Base-by-base conservation (phyloP, 2,797 vertebrate genomes). In the Semaprochilodus insignis region DNA sequence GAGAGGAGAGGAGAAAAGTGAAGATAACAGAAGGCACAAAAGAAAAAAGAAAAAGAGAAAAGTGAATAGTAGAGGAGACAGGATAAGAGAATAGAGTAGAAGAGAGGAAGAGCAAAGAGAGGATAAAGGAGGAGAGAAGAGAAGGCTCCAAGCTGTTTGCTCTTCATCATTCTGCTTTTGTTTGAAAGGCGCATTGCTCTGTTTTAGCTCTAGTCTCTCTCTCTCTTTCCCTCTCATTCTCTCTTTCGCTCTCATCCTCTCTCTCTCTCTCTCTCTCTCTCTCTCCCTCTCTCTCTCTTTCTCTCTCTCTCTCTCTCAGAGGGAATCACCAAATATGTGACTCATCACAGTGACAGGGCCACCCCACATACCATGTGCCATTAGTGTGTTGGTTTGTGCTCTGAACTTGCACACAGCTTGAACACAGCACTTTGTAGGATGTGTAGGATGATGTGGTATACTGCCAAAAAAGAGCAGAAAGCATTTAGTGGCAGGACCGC, bases 161-260 rank as follows among this genome's bases (percentile, higher is more conserved):
- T 87, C 89, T 91, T 88, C 89, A 90, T 93, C 90, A 90, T 89
- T 87, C 63, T 54, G 83, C 15, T 83, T 91, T 93, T 91, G 90
- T 92, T 93, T 92, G 89, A 94, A 91, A 93, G 89, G 81, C 81
- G 31, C 82, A 73, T 86, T 84, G 71, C 89, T 90, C 90, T 88
- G 90, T 91, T 90, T 89, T 84, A 82, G 84, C 73, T 87, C 81
- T 80, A 65, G 81, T 62, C 74, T 83, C 1, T 66, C 75, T 66
- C 75, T 31, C 40, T 17, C 51, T 19, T 31, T 71, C 73, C 10
- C 44, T 48, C 40, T 40, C 5, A 6, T 8, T 40, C 40, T 40
- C 40, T 40, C 40, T 40, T 8, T 40, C 40, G 1, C 40, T 40
- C 40, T 6, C 40, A 6, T 13, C 11, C 44, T 48, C 44, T 48